phyloP scores from a whole-genome alignment of 1,140 invertebrate species.

The Diabrotica undecimpunctata region DNA sequence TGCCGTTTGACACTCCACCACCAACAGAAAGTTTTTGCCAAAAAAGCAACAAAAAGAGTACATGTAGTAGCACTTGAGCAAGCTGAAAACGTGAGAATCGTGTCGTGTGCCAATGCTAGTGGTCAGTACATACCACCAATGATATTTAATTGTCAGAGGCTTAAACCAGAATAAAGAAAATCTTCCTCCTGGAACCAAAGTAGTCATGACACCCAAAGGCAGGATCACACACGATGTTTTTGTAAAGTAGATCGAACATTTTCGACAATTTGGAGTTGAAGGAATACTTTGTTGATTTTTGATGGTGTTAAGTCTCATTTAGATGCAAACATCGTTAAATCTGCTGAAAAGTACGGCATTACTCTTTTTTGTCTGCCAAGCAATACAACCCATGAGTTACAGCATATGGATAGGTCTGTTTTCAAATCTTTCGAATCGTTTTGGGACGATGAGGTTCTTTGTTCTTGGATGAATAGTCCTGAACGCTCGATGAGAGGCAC shows the following conservation, averaged over 20 bases:
- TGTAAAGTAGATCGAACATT: constrained; percentile 41
- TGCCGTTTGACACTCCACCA: constrained; percentile 45
- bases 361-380: too few species aligned
- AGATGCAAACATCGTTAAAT: too few species aligned
- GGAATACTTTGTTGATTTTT: constrained; percentile 42
- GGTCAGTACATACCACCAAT: constrained; percentile 42
- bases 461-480: constrained; percentile 11
- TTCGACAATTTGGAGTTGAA: constrained; percentile 36
- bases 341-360: too few species aligned
- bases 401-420: too few species aligned
- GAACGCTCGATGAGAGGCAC: constrained; percentile 2
- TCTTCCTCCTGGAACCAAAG: constrained; percentile 27
- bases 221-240: constrained; percentile 41
- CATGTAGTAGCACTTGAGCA: constrained; percentile 41
- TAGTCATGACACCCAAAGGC: constrained; percentile 44
- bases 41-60: constrained; percentile 37
- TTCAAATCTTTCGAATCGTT: constrained; percentile 29
- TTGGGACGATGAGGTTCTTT: constrained; percentile 21
- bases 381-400: too few species aligned
- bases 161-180: constrained; percentile 34
- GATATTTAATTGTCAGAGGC: constrained; percentile 45
- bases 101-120: constrained; percentile 43
- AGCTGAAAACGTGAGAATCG: constrained; percentile 42
- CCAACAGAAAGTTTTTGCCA: constrained; percentile 36
- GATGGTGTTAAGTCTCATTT: too few species aligned